Base-by-base conservation (phyloP, 2,888 invertebrate genomes). In the Callyntrura guangdongensis region DNA sequence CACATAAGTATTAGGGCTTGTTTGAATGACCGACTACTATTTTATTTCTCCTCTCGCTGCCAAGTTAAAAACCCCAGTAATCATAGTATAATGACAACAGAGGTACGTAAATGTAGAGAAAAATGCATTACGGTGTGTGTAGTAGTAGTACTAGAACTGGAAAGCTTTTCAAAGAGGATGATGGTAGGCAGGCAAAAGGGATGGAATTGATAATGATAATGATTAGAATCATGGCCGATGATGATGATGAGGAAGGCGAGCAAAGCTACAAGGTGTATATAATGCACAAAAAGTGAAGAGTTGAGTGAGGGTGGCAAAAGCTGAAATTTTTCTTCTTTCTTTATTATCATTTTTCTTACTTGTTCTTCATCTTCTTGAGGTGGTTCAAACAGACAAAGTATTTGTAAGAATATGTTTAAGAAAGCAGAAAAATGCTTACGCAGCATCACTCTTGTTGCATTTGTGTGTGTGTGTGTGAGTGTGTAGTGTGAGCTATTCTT, bases 341-440 rank as follows among this genome's bases (percentile, higher is more conserved):
- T 82, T 82, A 88, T 82, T 47, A 77, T 85, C 17, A 49, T 67
- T 86, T 4, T 49, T 49, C 9, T 74, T 20, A 22, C 25, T 47
- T 8, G 45, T 53, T 84, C 45, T 56, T 67, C 45, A 49, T 17
- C 61, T 83, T 45, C 72, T 74, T 74, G 45, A 89, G 72, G 83
- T 82, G 83, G 74, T 69, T 83, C 89, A 89, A n/a, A 89, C 83
- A 83, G 72, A 83, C 89, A 89, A 89, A 89, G 83, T 83, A 61
- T 82, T 89, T 83, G 53, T 83, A 83, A 89, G 89, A 89, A 74
- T 89, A 82, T 82, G 88, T 82, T 83, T 89, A 89, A 89, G 83
- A 89, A 89, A 83, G 61, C 83, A 89, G 89, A 83, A 89, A 89
- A 89, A 88, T 88, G 88, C 88, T 88, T 88, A 72, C 88, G 82